Percentiles rank a stretch among this genome's conserved stretches.
Evolutionary conservation across 1,140 invertebrate species (phyloP).

Genomic region (Hyles euphorbiae): DNA sequence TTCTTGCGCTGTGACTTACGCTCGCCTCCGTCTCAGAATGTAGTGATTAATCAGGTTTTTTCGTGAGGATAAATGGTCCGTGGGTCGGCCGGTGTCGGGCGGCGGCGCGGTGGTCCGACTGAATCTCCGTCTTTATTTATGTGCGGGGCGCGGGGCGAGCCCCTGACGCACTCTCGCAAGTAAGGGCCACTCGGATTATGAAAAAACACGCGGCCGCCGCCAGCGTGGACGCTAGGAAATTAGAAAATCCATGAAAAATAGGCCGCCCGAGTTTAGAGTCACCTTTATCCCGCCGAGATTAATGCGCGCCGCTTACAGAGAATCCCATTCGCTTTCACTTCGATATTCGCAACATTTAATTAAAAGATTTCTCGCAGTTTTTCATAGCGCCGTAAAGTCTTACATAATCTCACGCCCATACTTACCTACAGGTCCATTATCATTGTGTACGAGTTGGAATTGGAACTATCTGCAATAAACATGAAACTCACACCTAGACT

Average conservation of each 20-base stretch:
- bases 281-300: conserved; percentile 3
- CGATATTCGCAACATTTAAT: too few relatives aligned
- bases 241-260: conserved; percentile 12
- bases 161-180: conserved; percentile 23
- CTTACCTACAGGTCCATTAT: too few relatives aligned
- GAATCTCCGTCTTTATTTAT: too few relatives aligned
- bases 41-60: conserved; percentile 53
- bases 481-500: too few relatives aligned
- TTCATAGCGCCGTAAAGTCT: neutral
- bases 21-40: conserved; percentile 45
- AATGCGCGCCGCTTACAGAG: conserved; percentile 1
- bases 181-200: conserved; percentile 13
- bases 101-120: neutral
- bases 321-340: neutral
- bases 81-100: conserved; percentile 12
- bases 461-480: too few relatives aligned
- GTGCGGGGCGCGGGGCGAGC: conserved; percentile 6
- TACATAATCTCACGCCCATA: too few relatives aligned
- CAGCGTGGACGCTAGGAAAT: conserved; percentile 8
- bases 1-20: conserved; percentile 40
- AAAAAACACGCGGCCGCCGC: neutral
- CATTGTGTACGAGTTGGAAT: too few relatives aligned
- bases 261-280: conserved; percentile 1
- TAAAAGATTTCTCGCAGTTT: too few relatives aligned
- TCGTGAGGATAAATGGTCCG: conserved; percentile 39